phyloP scores from a whole-genome alignment of 2,888 invertebrate genomes.

The Cosmia trapezina region DNA sequence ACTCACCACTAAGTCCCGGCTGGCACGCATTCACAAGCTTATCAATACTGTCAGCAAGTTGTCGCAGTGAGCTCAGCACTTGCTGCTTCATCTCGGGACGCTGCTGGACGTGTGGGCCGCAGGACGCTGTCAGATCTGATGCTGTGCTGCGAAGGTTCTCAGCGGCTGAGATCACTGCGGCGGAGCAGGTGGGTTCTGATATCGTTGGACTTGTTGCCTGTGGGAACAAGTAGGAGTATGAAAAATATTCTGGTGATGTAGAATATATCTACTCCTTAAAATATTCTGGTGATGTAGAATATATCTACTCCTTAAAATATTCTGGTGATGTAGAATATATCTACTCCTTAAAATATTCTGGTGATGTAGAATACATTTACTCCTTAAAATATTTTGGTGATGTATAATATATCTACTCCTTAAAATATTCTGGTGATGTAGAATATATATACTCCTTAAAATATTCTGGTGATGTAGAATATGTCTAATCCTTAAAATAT shows the following conservation, averaged over 20 bases:
- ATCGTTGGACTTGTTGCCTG: conserved; percentile 63
- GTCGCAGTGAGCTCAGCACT: conserved; percentile 12
- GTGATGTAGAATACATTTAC: no score
- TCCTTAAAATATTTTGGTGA: no score
- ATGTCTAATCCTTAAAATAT: no score
- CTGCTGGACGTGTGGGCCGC: conserved; percentile 44
- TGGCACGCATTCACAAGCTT: conserved; percentile 60
- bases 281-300: no score
- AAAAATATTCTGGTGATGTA: background rate
- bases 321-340: no score
- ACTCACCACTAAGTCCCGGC: conserved; percentile 31
- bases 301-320: no score
- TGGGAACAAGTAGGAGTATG: background rate
- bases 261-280: no score
- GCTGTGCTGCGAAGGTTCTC: conserved; percentile 60
- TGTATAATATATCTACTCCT: no score
- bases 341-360: no score
- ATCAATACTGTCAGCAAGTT: conserved; percentile 62
- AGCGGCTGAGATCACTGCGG: conserved; percentile 57
- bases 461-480: no score
- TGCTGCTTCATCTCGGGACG: conserved; percentile 14
- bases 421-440: no score
- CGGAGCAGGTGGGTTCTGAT: conserved; percentile 64
- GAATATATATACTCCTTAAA: no score
- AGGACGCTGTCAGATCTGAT: conserved; percentile 55